Evolutionary conservation across 1,140 invertebrate species (phyloP).

Genomic region (Diachasma alloeum): DNA sequence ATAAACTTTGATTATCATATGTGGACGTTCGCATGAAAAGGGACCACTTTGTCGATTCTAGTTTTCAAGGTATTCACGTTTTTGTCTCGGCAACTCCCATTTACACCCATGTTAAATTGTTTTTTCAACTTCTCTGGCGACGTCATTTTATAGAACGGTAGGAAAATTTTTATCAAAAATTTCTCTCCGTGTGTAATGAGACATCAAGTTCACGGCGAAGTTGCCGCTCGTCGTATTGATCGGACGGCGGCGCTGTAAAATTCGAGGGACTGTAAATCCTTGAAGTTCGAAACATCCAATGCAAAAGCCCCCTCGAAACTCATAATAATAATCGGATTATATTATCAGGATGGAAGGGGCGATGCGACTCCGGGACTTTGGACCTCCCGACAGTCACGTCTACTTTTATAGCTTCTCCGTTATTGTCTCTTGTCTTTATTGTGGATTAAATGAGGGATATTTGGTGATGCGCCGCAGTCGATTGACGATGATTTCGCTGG

Average conservation of each 20-base stretch:
- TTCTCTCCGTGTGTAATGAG: not conserved
- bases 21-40: no score
- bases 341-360: slow-evolving; percentile 21
- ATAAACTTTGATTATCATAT: no score
- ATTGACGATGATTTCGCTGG: not conserved
- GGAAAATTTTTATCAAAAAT: no score
- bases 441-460: no score
- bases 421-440: not conserved
- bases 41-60: no score
- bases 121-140: no score
- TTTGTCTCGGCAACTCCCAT: no score
- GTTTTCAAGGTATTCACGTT: no score
- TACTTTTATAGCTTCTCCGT: not conserved
- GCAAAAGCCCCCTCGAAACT: slow-evolving; percentile 12
- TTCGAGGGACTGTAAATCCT: slow-evolving; percentile 35
- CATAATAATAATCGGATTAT: slow-evolving; percentile 35
- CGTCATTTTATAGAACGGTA: not conserved
- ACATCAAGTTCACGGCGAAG: not conserved
- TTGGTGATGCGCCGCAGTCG: no score
- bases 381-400: not conserved
- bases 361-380: not conserved
- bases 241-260: slow-evolving; percentile 17
- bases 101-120: no score
- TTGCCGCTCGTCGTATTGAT: not conserved
- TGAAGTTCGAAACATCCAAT: slow-evolving; percentile 15